phyloP scores from a whole-genome alignment of 2,113 vertebrate genomes.

The Semicossyphus pulcher region DNA sequence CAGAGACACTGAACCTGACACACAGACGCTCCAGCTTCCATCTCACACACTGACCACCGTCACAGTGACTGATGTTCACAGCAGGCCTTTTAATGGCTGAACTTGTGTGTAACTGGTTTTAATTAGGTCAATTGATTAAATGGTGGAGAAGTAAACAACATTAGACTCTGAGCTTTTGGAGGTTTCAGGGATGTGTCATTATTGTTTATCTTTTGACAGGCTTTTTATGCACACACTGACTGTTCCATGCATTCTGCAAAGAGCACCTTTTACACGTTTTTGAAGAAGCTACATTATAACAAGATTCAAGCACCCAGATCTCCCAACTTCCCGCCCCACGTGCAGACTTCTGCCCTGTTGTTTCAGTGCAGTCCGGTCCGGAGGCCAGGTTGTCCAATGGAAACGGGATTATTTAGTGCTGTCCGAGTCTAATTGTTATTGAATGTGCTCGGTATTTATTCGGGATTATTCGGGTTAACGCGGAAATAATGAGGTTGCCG shows the following conservation, averaged over 20 bases:
- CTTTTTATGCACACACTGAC: background rate
- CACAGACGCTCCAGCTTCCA: conserved; percentile 31
- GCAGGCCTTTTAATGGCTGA: conserved; percentile 37
- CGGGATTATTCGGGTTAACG: conserved; percentile 76
- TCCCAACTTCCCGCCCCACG: background rate
- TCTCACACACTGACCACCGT: conserved; percentile 28
- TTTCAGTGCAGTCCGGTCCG: background rate
- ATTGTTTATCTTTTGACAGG: too few relatives aligned
- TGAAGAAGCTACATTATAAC: background rate
- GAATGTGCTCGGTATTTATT: conserved; percentile 77
- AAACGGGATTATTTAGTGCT: conserved; percentile 59
- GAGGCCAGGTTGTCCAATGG: background rate
- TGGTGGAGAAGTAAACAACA: background rate
- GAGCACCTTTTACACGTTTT: too few relatives aligned
- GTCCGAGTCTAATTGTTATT: conserved; percentile 72
- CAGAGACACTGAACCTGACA: conserved; percentile 38
- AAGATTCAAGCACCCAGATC: too few relatives aligned
- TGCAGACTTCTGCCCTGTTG: background rate
- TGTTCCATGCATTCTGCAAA: background rate
- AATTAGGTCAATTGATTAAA: conserved; percentile 36
- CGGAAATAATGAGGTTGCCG: conserved; percentile 77
- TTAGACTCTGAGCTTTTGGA: background rate
- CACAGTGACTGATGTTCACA: conserved; percentile 41
- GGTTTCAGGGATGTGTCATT: background rate
- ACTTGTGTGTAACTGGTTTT: conserved; percentile 8